Evolutionary conservation across 2,113 vertebrate genomes (phyloP).

Genomic region (Malurus melanocephalus): DNA sequence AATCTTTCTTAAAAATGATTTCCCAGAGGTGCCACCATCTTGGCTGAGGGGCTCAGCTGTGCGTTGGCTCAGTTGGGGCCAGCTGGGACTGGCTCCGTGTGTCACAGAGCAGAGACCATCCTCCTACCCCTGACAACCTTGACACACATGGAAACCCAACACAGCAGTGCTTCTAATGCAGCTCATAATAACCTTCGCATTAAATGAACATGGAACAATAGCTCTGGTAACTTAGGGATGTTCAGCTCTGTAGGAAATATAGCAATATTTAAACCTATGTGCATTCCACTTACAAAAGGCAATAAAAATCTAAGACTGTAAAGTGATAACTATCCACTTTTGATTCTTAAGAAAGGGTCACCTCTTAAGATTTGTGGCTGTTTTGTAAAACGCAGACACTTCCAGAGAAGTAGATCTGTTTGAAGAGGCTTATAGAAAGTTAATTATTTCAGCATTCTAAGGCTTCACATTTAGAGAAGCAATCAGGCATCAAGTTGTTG

Average conservation of each 20-base stretch:
- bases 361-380: neutral
- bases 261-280: neutral
- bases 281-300: neutral
- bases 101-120: accelerated
- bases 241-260: neutral
- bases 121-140: neutral
- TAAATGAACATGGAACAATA: neutral
- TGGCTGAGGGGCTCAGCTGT: accelerated
- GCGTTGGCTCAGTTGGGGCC: accelerated
- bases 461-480: neutral
- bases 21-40: accelerated
- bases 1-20: neutral
- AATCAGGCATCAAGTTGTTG: neutral
- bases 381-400: neutral
- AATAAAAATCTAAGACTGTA: neutral
- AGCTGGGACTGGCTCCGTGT: neutral
- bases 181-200: neutral
- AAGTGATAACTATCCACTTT: neutral
- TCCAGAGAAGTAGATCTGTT: neutral
- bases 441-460: neutral
- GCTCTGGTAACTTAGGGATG: neutral
- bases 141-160: neutral
- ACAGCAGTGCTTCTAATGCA: neutral
- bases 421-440: neutral
- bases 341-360: neutral